Conservation (phyloP, 2,888 invertebrate species). For the Elegia similella region DNA sequence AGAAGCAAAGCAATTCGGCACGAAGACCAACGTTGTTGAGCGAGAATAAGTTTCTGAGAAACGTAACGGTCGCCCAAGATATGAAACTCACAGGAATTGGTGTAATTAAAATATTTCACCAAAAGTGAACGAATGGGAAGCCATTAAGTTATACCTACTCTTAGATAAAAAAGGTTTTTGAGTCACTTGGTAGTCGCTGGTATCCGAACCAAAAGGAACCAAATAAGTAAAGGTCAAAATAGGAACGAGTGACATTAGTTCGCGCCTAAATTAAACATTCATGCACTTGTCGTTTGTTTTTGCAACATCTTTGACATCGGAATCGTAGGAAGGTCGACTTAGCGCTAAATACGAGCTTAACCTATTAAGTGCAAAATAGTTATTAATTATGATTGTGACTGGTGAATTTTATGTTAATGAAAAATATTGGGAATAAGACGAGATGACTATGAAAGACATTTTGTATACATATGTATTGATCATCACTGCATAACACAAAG, state of each 20-base stretch:
- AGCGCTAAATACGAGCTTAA: constrained; percentile 27
- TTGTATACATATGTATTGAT: constrained; percentile 22
- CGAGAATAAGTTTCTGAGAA: not conserved
- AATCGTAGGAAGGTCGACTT: constrained; percentile 41
- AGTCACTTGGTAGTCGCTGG: not conserved
- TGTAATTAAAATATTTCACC: not conserved
- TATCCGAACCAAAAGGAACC: not conserved
- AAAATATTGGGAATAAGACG: too few species aligned
- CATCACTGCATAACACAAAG: not conserved
- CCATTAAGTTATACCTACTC: not conserved
- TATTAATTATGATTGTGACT: constrained; percentile 21
- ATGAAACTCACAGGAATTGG: not conserved
- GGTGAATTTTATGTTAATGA: too few species aligned
- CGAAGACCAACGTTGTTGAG: not conserved
- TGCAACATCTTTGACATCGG: constrained; percentile 42
- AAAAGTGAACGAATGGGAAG: not conserved
- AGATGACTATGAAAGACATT: too few species aligned
- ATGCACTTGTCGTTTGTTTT: constrained; percentile 37
- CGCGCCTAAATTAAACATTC: constrained; percentile 34
- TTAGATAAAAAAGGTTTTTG: not conserved
- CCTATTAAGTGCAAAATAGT: constrained; percentile 14
- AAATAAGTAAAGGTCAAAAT: constrained; percentile 21
- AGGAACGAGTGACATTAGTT: constrained; percentile 33
- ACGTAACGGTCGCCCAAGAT: not conserved
- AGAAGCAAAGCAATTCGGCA: not conserved